Conservation (phyloP, 2,113 vertebrate species). For the Neodon shergylaensis region DNA sequence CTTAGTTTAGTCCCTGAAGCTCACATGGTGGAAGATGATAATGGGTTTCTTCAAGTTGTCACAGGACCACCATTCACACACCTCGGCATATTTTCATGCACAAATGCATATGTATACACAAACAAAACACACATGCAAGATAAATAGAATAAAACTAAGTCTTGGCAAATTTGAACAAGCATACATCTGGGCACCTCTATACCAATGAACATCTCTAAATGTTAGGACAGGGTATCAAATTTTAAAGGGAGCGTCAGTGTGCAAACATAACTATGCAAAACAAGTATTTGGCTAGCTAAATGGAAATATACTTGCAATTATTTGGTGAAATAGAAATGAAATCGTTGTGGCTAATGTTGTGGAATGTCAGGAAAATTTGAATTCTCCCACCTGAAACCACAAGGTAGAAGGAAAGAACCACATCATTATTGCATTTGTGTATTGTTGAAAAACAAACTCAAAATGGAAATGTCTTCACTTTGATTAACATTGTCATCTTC, state of each 20-base stretch:
- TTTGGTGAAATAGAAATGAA: constrained; percentile 12
- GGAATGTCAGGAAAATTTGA: background rate
- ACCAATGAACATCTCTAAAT: background rate
- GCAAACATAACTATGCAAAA: constrained; percentile 46
- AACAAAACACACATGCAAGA: background rate
- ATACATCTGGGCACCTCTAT: background rate
- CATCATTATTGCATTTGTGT: background rate
- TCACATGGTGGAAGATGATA: background rate
- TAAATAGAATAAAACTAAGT: background rate
- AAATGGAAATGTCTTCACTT: constrained; percentile 54
- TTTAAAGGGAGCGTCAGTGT: constrained; percentile 55
- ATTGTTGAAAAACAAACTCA: background rate
- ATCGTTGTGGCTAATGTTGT: too few relatives aligned
- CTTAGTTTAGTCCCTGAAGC: background rate
- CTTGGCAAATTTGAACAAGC: constrained; percentile 39
- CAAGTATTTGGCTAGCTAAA: background rate
- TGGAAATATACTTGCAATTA: constrained; percentile 58
- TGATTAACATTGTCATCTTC: constrained; percentile 5
- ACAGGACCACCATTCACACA: background rate
- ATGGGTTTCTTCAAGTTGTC: background rate
- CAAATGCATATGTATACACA: background rate
- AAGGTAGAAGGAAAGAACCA: background rate
- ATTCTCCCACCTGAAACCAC: background rate
- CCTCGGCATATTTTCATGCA: background rate
- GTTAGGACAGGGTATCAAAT: background rate